Evolutionary conservation across 1,140 invertebrate genomes (phyloP).

Genomic region (Zeugodacus cucurbitae): DNA sequence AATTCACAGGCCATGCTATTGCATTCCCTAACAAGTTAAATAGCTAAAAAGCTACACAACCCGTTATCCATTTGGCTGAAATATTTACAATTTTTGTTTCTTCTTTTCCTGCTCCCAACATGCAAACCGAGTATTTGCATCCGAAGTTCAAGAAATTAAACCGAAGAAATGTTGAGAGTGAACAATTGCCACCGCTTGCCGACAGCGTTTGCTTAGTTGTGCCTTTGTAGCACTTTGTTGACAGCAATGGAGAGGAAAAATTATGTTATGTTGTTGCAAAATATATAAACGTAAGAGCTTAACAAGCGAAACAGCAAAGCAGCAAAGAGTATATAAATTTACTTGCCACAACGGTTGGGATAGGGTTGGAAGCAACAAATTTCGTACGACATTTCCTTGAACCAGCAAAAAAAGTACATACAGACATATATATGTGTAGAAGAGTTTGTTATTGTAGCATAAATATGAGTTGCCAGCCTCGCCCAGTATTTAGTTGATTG

Average conservation of each 20-base stretch:
- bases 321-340: not conserved
- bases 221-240: not conserved
- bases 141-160: not conserved
- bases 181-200: not conserved
- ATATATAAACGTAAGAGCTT: not conserved
- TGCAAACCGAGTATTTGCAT: not conserved
- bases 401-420: not conserved
- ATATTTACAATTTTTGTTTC: not conserved
- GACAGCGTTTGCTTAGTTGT: not conserved
- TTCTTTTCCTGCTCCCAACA: not conserved
- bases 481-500: no score
- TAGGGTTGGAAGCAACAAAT: not conserved
- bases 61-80: not conserved
- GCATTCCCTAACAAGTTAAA: not conserved
- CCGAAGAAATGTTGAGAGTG: not conserved
- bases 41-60: not conserved
- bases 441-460: no score
- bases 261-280: not conserved
- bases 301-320: conserved; percentile 11
- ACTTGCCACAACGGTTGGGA: not conserved
- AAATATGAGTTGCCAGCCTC: no score
- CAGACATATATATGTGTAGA: not conserved
- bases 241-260: not conserved
- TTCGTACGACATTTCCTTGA: not conserved
- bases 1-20: not conserved